Percentiles rank a stretch among this genome's conserved stretches.
Conservation (phyloP, 2,797 vertebrate genomes). For the Falco naumanni region DNA sequence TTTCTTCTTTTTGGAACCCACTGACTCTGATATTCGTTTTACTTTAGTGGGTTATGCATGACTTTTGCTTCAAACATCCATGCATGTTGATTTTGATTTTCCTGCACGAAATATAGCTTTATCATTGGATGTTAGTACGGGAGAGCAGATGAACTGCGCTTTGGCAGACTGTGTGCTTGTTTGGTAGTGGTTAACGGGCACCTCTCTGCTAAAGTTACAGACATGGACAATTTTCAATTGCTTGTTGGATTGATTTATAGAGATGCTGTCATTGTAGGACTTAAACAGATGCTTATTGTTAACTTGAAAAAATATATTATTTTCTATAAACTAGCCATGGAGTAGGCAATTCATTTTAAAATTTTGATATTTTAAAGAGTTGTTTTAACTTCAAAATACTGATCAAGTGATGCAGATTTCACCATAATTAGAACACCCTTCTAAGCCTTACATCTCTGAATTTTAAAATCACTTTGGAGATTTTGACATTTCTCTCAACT, state of each 20-base stretch:
- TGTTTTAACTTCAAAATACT: not conserved
- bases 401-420: not conserved
- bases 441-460: not conserved
- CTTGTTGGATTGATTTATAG: not conserved
- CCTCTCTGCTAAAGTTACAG: not conserved
- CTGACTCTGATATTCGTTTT: constrained; percentile 53
- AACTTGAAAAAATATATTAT: not conserved
- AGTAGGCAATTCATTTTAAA: not conserved
- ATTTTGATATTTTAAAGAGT: not conserved
- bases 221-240: not conserved
- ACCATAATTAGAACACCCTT: not conserved
- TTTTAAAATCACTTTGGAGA: not conserved
- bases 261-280: not conserved
- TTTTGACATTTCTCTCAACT: not conserved
- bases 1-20: constrained; percentile 50
- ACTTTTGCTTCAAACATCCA: constrained; percentile 47
- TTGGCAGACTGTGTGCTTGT: not conserved
- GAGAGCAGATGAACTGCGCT: not conserved
- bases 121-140: not conserved
- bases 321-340: not conserved
- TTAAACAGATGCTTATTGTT: not conserved
- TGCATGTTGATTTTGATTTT: constrained; percentile 44
- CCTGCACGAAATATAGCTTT: not conserved
- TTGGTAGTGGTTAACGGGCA: not conserved
- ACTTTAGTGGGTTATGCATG: constrained; percentile 19